These are phyloP conservation scores for Poecile atricapillus DNA, from an alignment of 2,113 vertebrate species.

Conservation along the genomic window DNA sequence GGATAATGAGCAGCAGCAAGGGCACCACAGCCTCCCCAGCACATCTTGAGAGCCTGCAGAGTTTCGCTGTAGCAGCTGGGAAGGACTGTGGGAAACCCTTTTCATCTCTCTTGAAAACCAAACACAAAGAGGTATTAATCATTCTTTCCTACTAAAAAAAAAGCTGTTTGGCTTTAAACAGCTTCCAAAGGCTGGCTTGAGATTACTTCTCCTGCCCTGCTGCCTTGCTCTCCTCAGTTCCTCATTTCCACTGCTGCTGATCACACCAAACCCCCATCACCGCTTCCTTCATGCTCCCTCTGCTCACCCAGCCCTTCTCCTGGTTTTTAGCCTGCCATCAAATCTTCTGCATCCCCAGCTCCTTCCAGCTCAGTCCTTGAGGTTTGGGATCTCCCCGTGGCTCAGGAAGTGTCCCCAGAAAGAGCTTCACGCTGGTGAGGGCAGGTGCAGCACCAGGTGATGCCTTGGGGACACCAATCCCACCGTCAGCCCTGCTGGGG, in stretches of 20 bases:
- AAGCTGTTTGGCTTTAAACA: not conserved
- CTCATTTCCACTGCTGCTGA: accelerated
- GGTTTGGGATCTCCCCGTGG: not conserved
- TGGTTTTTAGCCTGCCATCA: not conserved
- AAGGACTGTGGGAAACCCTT: not conserved
- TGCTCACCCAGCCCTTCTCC: not conserved
- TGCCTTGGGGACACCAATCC: not conserved
- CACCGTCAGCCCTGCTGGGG: not conserved
- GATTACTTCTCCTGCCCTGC: not conserved
- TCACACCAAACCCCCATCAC: accelerated
- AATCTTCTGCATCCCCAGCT: not conserved
- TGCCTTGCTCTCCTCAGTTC: accelerated
- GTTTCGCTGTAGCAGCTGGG: not conserved
- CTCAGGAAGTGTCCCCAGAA: not conserved
- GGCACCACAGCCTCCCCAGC: not conserved
- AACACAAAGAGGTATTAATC: not conserved
- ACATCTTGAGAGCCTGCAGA: not conserved
- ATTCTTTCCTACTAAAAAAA: not conserved
- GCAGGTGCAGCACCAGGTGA: not conserved
- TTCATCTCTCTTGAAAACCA: not conserved
- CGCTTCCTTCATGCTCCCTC: accelerated
- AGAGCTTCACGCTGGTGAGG: accelerated
- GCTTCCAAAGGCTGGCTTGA: not conserved
- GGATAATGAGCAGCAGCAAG: accelerated
- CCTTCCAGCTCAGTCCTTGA: not conserved